Conservation (phyloP, 2,113 vertebrate genomes). For the Oryzias javanicus region DNA sequence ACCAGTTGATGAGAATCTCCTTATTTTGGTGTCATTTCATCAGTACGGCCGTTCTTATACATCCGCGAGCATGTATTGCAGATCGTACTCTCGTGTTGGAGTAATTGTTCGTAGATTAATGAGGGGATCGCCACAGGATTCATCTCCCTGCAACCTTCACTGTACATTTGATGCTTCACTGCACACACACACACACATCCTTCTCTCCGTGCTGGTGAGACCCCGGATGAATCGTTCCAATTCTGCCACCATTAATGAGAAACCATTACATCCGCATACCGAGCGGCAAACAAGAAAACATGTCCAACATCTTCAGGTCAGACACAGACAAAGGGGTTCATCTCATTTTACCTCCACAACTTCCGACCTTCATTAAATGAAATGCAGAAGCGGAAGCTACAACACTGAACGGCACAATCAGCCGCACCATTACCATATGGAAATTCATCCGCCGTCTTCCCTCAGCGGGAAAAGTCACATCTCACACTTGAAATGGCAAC, state of each 20-base stretch:
- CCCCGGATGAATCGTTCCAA: slow-evolving; percentile 23
- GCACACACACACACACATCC: slow-evolving; percentile 22
- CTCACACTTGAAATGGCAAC: slow-evolving; percentile 47
- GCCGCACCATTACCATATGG: slow-evolving; percentile 48
- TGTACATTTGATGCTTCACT: slow-evolving; percentile 48
- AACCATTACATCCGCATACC: slow-evolving; percentile 29
- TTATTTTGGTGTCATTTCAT: no score
- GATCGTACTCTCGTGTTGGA: slow-evolving; percentile 62
- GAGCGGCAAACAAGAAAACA: background rate
- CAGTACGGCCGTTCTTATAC: slow-evolving; percentile 4
- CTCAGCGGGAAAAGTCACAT: slow-evolving; percentile 23
- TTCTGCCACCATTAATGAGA: slow-evolving; percentile 39
- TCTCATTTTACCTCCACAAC: slow-evolving; percentile 21
- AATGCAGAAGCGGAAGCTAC: slow-evolving; percentile 26
- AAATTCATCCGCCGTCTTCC: slow-evolving; percentile 36
- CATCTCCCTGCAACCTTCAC: slow-evolving; percentile 33
- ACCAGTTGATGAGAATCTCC: no score
- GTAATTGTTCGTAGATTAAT: slow-evolving; percentile 63
- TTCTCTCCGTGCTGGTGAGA: slow-evolving; percentile 28
- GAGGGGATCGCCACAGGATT: slow-evolving; percentile 29
- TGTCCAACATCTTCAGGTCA: slow-evolving; percentile 12
- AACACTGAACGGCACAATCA: slow-evolving; percentile 30
- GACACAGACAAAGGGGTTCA: slow-evolving; percentile 30
- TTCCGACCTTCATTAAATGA: slow-evolving; percentile 42
- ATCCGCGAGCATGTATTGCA: slow-evolving; percentile 16